Conservation (phyloP, 2,888 invertebrate species). For the Leptopterna dolabrata region DNA sequence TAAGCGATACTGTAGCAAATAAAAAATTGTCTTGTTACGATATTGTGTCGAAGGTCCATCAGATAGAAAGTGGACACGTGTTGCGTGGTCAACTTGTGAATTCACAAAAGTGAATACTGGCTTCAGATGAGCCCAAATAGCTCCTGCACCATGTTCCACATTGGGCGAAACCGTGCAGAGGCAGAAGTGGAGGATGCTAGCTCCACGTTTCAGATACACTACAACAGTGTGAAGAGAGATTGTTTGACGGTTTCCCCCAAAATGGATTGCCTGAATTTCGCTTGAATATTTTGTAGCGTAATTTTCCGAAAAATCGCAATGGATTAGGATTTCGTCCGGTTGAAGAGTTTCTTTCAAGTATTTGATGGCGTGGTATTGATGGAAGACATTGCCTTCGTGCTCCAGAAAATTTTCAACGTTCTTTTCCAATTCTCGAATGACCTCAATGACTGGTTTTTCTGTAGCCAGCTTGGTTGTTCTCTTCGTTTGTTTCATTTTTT, state of each 20-base stretch:
- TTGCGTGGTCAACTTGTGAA: constrained; percentile 48
- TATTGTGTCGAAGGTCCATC: no score
- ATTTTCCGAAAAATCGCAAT: constrained; percentile 66
- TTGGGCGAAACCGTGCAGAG: constrained; percentile 63
- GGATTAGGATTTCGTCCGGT: constrained; percentile 61
- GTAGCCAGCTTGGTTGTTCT: not conserved
- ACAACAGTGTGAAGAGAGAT: constrained; percentile 66
- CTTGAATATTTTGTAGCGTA: no score
- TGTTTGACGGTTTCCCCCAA: constrained; percentile 65
- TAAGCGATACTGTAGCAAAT: constrained; percentile 62
- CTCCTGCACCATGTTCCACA: constrained; percentile 65
- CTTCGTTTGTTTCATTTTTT: not conserved
- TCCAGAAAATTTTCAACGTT: not conserved
- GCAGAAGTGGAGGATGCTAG: not conserved
- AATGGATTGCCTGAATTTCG: constrained; percentile 63
- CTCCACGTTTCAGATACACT: constrained; percentile 60
- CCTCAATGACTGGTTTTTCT: not conserved
- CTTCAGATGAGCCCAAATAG: constrained; percentile 66
- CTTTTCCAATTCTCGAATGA: not conserved
- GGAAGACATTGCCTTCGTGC: constrained; percentile 40
- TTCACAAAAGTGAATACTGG: constrained; percentile 63
- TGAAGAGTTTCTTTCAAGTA: constrained; percentile 59
- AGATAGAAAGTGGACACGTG: constrained; percentile 65
- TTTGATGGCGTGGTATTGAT: constrained; percentile 47
- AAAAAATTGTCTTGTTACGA: constrained; percentile 67